Conservation (phyloP, 2,888 invertebrate genomes). For the Cosmia pyralina region DNA sequence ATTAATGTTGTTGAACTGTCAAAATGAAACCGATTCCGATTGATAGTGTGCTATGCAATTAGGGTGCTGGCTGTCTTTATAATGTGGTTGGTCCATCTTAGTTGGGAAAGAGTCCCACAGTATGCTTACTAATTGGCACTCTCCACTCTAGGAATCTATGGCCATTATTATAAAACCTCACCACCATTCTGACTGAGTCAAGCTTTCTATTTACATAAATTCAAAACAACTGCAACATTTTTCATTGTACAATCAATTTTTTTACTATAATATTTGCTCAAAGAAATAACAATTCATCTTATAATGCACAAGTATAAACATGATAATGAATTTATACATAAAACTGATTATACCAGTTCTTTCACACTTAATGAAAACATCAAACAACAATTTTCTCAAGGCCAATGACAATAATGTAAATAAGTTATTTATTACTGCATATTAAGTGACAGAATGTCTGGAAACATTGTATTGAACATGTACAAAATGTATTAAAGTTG, state of each 20-base stretch:
- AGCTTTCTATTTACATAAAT: not conserved
- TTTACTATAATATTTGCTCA: not conserved
- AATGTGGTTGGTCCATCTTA: not conserved
- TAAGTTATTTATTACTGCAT: constrained; percentile 26
- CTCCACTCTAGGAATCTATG: not conserved
- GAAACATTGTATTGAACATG: constrained; percentile 25
- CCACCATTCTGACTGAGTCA: not conserved
- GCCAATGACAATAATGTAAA: constrained; percentile 18
- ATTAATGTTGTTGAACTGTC: too few species aligned
- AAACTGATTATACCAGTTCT: constrained; percentile 39
- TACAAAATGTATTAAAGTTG: constrained; percentile 25
- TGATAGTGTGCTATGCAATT: too few species aligned
- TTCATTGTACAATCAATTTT: not conserved
- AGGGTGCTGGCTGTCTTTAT: not conserved
- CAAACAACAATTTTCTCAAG: constrained; percentile 44
- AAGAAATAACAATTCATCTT: not conserved
- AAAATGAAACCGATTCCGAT: too few species aligned
- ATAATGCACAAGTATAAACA: not conserved
- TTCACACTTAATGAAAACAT: constrained; percentile 37
- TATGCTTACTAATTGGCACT: not conserved
- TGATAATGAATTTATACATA: constrained; percentile 28
- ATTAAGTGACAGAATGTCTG: constrained; percentile 7
- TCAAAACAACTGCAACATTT: not conserved
- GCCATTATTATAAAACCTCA: not conserved
- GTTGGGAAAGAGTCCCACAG: too few species aligned